A percentile compares a stretch with the other conserved stretches of the same genome.
Conservation (phyloP, 2,888 invertebrate genomes). For the Mythimna albipuncta region DNA sequence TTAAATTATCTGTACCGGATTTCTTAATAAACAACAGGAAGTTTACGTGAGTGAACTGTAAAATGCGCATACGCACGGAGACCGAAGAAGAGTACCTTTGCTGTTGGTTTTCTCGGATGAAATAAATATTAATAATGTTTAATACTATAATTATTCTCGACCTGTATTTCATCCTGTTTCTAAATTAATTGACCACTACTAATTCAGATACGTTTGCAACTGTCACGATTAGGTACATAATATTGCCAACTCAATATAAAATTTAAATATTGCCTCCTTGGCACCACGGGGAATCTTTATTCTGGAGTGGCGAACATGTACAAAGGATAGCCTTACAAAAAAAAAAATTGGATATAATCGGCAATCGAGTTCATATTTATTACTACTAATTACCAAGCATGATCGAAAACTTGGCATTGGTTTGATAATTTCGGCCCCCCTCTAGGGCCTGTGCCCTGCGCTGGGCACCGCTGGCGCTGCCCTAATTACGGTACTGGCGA, state of each 20-base stretch:
- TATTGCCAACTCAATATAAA: neutral
- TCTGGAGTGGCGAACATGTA: too few relatives aligned
- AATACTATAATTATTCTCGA: neutral
- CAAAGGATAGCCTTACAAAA: too few relatives aligned
- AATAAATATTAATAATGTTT: constrained; percentile 13
- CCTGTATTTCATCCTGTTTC: constrained; percentile 9
- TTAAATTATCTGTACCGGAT: neutral
- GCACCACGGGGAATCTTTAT: too few relatives aligned
- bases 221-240: neutral
- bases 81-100: neutral
- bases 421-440: too few relatives aligned
- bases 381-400: too few relatives aligned
- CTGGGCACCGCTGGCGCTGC: too few relatives aligned
- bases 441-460: too few relatives aligned
- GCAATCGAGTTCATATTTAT: too few relatives aligned
- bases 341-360: too few relatives aligned
- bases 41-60: constrained; percentile 15
- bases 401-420: too few relatives aligned
- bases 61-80: constrained; percentile 16
- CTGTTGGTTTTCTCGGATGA: neutral
- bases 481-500: too few relatives aligned
- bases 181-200: constrained; percentile 25
- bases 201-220: neutral
- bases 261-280: neutral
- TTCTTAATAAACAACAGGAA: constrained; percentile 34